phyloP scores from a whole-genome alignment of 2,797 vertebrate genomes.

The Sebastes elongatus region DNA sequence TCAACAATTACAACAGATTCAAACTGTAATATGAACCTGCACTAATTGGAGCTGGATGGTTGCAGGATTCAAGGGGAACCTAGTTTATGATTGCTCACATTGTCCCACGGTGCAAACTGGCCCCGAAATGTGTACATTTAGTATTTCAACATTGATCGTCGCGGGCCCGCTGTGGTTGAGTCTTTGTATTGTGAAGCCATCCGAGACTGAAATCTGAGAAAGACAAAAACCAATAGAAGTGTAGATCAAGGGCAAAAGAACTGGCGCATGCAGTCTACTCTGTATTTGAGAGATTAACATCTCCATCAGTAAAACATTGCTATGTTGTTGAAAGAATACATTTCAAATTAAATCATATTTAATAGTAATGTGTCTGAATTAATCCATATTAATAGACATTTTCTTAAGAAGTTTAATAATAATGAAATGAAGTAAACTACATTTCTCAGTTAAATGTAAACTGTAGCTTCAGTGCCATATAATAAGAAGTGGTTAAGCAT shows the following conservation, averaged over 20 bases:
- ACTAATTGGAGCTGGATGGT: constrained; percentile 25
- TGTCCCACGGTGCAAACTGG: neutral
- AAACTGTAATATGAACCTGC: constrained; percentile 2
- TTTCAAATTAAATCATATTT: neutral
- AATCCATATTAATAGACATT: neutral
- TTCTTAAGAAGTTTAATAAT: neutral
- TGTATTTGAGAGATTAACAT: neutral
- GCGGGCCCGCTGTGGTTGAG: neutral
- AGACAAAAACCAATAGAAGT: neutral
- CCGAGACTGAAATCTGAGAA: neutral
- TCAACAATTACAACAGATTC: constrained; percentile 15
- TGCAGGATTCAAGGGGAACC: neutral
- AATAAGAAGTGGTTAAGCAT: neutral
- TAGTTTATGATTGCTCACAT: constrained; percentile 4
- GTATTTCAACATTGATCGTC: constrained; percentile 1
- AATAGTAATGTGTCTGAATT: neutral
- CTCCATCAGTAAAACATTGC: neutral
- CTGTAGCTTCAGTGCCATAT: neutral
- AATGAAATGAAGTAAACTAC: neutral
- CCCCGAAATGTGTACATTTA: constrained; percentile 2
- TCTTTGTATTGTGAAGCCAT: neutral
- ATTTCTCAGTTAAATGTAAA: neutral
- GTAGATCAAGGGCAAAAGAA: neutral
- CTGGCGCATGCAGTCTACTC: neutral
- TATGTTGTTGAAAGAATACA: neutral